Evolutionary conservation across 1,140 invertebrate genomes (phyloP), one percentile per base, ranked within the genome.

Genomic region (Micrasema minimum): DNA sequence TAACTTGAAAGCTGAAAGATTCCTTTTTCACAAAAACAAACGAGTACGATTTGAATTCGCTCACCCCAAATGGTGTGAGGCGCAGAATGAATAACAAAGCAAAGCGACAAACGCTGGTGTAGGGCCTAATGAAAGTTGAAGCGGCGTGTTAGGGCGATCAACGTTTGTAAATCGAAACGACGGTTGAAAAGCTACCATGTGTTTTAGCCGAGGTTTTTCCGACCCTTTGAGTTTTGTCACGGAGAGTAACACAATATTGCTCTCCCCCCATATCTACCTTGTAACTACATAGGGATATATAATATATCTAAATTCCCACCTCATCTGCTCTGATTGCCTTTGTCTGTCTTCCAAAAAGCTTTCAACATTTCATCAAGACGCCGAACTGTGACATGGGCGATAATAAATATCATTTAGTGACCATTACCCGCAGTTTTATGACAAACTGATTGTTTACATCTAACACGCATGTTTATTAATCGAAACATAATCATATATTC

Each of bases 331-430:
- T 74, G 72, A 74, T 74, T 74, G 69, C 72, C 72, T 71, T 74
- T 71, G 69, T 71, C 69, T 71, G 70, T 69, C 72, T 74, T 74
- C 69, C 72, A 71, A 71, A 73, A 74, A 71, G 72, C 69, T 74
- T 74, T 74, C 69, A 74, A 23, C 72, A 62, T 71, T 71, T 74
- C 72, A 74, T 71, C 72, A 74, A 74, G 72, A 74, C 68, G 64
- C 45, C 46, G 14, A 35, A 50, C 41, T 67, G 64, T 71, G 46
- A 35, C 65, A 71, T 65, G 69, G 55, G 69, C 61, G 37, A 46
- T 57, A 35, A 35, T 55, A 26, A 9, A 51, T n/a, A n/a, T n/a
- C n/a, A n/a, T n/a, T n/a, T n/a, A 18, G 22, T 23, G 66, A 66
- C 64, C 59, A 43, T 46, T 23, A 46, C n/a, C n/a, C n/a, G n/a